Evolutionary conservation across 2,888 invertebrate genomes (phyloP).

Genomic region (Xestia sexstrigata): DNA sequence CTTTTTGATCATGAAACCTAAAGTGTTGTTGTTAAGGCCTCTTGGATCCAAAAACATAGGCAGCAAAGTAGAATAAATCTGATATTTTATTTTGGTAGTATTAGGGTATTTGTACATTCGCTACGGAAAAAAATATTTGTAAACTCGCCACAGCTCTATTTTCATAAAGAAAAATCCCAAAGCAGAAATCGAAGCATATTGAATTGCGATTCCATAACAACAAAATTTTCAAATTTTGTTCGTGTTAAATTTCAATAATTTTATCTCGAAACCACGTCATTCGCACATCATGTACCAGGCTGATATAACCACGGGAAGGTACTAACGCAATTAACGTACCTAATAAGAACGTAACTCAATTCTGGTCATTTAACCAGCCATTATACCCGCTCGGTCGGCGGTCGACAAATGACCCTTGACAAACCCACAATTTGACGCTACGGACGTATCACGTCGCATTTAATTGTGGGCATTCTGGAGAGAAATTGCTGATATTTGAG

Average conservation of each 20-base stretch:
- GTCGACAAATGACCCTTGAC: slow-evolving; percentile 48
- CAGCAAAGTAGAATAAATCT: neutral
- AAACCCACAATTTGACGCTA: slow-evolving; percentile 45
- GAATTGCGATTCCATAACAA: neutral
- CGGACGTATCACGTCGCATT: neutral
- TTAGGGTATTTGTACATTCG: too few relatives aligned
- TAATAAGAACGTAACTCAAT: slow-evolving; percentile 34
- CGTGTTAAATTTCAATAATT: neutral
- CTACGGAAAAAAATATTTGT: too few relatives aligned
- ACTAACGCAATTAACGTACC: slow-evolving; percentile 16
- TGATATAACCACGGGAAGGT: slow-evolving; percentile 8
- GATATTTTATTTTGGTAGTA: neutral
- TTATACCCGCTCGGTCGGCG: slow-evolving; percentile 26
- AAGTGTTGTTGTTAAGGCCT: neutral
- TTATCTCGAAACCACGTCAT: neutral
- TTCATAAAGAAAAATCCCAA: neutral
- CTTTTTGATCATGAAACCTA: neutral
- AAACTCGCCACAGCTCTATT: too few relatives aligned
- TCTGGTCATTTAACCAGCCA: slow-evolving; percentile 38
- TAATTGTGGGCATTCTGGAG: slow-evolving; percentile 11
- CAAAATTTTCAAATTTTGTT: too few relatives aligned
- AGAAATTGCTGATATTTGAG: neutral
- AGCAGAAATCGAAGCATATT: neutral
- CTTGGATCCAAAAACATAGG: neutral
- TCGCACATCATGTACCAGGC: slow-evolving; percentile 4